Base-by-base conservation (phyloP, 1,140 invertebrate genomes). In the Anthonomus grandis region DNA sequence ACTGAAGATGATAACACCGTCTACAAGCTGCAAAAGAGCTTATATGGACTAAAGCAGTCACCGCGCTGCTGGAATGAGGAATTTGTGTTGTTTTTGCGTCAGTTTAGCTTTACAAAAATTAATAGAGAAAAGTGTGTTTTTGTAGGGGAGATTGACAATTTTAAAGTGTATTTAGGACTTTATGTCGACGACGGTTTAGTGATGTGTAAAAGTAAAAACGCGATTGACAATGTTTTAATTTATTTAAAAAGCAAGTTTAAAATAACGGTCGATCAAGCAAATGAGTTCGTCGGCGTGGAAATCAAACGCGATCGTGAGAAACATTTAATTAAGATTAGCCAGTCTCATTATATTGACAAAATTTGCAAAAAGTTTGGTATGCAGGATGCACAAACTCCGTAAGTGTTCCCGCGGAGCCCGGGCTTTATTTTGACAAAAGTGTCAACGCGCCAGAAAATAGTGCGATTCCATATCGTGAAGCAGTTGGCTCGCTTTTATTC, bases 31-130 rank as follows among this genome's bases (percentile, higher is more conserved):
- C 64, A 69, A 2, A 69, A 71, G 63, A 68, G 64, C 24, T 15
- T 78, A 1, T 78, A 78, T 59, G 76, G 72, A 1, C 56, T 78
- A 3, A 76, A 76, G 60, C 75, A 79, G 66, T 62, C 74, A 10
- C 64, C 74, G 9, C 50, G 67, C 25, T 67, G 60, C 18, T 79
- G 77, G 76, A 70, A 75, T 49, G 36, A 54, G 34, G 23, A 54
- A 19, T 57, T 65, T 47, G 23, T 9, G 60, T 65, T 21, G 13
- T 34, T 47, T 25, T 10, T 59, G 22, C 10, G 17, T 39, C 4
- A 53, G 13, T 37, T 45, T 45, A 13, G 38, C 10, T 46, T n/a
- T n/a, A n/a, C n/a, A n/a, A n/a, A n/a, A n/a, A n/a, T n/a, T n/a
- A n/a, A n/a, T n/a, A n/a, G n/a, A n/a, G n/a, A n/a, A n/a, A n/a